A percentile compares a stretch with the other conserved stretches of the same genome.
These are phyloP conservation scores for Aphrocallistes beatrix DNA, from an alignment of 37 sponge, comb jelly and placozoan species.

Conservation along the genomic window DNA sequence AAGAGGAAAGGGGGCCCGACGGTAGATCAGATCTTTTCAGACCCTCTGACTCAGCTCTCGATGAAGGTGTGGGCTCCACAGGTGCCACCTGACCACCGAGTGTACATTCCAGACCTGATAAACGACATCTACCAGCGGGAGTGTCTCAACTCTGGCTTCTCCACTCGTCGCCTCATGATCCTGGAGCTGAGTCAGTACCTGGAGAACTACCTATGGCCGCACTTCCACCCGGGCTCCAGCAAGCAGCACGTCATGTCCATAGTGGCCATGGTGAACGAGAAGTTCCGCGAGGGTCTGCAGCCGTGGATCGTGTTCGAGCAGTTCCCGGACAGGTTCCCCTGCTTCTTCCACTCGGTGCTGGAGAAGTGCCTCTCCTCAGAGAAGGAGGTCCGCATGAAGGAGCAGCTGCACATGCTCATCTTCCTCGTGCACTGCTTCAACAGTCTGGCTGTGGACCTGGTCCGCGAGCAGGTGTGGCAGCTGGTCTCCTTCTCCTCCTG, in stretches of 20 bases:
- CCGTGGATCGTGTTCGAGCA: constrained; percentile 59
- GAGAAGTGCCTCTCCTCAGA: constrained; percentile 6
- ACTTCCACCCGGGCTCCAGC: constrained; percentile 53
- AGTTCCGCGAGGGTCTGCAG: constrained; percentile 78
- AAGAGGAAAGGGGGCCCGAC: neutral
- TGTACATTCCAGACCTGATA: constrained; percentile 21
- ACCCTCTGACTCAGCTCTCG: constrained; percentile 25
- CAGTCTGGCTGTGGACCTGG: constrained; percentile 89
- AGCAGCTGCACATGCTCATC: constrained; percentile 55
- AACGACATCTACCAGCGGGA: constrained; percentile 23
- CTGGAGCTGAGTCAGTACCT: constrained; percentile 95
- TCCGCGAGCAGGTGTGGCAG: constrained; percentile 73
- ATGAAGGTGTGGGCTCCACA: constrained; percentile 41
- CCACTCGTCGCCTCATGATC: constrained; percentile 40
- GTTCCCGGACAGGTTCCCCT: constrained; percentile 7
- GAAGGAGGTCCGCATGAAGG: constrained; percentile 49
- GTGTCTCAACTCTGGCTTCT: constrained; percentile 32
- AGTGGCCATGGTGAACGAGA: constrained; percentile 90
- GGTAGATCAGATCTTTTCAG: neutral
- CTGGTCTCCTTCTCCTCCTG: constrained; percentile 72
- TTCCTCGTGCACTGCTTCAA: constrained; percentile 94
- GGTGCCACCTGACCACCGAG: constrained; percentile 9
- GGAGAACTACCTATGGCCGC: constrained; percentile 91
- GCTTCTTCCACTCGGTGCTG: neutral
- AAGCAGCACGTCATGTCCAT: constrained; percentile 66